These are phyloP conservation scores for Eupeodes corollae DNA, from an alignment of 1,140 invertebrate species.

Conservation along the genomic window DNA sequence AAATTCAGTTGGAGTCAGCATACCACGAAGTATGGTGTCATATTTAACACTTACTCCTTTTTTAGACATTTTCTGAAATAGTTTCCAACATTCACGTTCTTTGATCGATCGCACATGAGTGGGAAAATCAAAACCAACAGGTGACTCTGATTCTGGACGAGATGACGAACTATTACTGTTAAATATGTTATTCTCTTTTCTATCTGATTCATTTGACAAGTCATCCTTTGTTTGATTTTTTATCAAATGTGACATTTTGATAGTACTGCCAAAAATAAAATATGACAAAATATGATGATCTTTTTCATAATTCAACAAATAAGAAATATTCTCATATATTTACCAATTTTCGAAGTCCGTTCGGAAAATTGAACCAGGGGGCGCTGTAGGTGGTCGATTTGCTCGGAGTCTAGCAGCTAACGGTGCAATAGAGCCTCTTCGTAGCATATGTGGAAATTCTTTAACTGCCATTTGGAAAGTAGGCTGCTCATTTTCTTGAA, in stretches of 20 bases:
- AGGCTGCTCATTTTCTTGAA: slow-evolving; percentile 35
- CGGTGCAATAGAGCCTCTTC: slow-evolving; percentile 32
- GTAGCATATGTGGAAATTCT: slow-evolving; percentile 34
- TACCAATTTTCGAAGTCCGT: slow-evolving; percentile 5
- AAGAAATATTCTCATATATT: too few relatives aligned
- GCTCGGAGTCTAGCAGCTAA: slow-evolving; percentile 29
- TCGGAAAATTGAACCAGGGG: slow-evolving; percentile 32
- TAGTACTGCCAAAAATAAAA: too few relatives aligned
- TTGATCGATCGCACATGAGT: slow-evolving; percentile 39
- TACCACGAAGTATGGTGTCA: slow-evolving; percentile 55
- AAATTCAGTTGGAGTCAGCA: slow-evolving; percentile 59
- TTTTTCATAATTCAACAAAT: too few relatives aligned
- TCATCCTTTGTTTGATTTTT: too few relatives aligned
- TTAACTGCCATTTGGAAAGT: slow-evolving; percentile 30
- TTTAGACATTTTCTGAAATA: slow-evolving; percentile 54
- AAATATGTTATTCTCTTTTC: slow-evolving; percentile 26
- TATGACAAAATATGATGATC: too few relatives aligned
- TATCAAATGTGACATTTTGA: slow-evolving; percentile 2
- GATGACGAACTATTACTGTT: slow-evolving; percentile 14
- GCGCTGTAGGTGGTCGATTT: slow-evolving; percentile 34
- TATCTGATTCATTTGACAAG: not conserved
- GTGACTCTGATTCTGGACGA: not conserved
- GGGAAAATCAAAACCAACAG: slow-evolving; percentile 20
- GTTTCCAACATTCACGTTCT: slow-evolving; percentile 55
- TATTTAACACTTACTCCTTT: slow-evolving; percentile 57